These are phyloP conservation scores for Plumapathes pennacea DNA, from an alignment of 92 coral and sea anemone genomes.

Conservation along the genomic window DNA sequence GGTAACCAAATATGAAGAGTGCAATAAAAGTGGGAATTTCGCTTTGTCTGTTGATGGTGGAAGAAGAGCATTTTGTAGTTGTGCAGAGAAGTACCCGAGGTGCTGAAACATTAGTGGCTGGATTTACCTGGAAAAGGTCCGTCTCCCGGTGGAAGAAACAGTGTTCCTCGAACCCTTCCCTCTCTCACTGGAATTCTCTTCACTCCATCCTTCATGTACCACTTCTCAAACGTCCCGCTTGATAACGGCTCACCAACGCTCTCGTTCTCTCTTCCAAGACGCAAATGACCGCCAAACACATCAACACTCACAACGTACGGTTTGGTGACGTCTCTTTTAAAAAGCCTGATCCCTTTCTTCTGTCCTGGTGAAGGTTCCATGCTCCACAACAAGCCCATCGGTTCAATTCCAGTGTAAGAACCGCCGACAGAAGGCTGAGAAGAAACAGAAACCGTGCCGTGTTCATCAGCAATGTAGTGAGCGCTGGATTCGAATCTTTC, in stretches of 20 bases:
- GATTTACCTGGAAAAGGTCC: constrained; percentile 17
- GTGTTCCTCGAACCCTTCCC: not conserved
- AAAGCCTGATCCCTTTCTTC: constrained; percentile 36
- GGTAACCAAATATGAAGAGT: too few relatives aligned
- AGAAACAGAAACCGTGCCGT: constrained; percentile 23
- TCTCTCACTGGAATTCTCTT: constrained; percentile 6
- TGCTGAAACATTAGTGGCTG: too few relatives aligned
- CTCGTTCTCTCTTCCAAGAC: not conserved
- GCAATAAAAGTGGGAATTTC: too few relatives aligned
- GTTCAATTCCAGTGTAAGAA: constrained; percentile 39
- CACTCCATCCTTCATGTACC: constrained; percentile 13
- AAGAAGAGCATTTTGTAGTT: too few relatives aligned
- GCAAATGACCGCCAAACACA: constrained; percentile 2
- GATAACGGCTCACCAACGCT: not conserved
- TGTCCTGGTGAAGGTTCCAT: constrained; percentile 47
- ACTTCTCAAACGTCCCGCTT: constrained; percentile 2
- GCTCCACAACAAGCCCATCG: constrained; percentile 61
- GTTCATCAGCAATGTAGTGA: constrained; percentile 35
- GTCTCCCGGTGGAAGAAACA: constrained; percentile 5
- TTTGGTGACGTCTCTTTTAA: constrained; percentile 37
- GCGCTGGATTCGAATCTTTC: constrained; percentile 44
- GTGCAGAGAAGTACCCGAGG: too few relatives aligned
- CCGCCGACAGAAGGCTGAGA: constrained; percentile 44
- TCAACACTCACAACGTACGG: constrained; percentile 30
- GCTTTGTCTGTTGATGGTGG: too few relatives aligned